phyloP scores from a whole-genome alignment of 2,113 vertebrate genomes.

The Poeciliopsis occidentalis region DNA sequence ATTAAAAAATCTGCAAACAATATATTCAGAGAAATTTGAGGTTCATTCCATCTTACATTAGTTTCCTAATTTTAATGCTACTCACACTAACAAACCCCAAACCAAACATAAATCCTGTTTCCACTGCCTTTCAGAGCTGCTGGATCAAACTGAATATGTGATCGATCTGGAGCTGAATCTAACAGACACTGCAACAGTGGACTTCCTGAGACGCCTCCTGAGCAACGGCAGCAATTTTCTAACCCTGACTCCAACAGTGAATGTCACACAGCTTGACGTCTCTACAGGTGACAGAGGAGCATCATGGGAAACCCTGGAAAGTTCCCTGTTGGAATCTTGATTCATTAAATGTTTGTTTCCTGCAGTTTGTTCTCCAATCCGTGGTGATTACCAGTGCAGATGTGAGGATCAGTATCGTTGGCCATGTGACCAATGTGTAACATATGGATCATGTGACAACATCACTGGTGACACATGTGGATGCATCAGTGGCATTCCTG shows the following conservation, averaged over 20 bases:
- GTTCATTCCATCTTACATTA: too few relatives aligned
- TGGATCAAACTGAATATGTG: conserved; percentile 11
- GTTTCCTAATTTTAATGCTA: too few relatives aligned
- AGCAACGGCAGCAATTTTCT: neutral
- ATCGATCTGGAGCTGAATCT: conserved; percentile 60
- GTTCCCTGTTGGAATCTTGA: neutral
- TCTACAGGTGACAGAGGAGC: conserved; percentile 46
- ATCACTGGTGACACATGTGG: too few relatives aligned
- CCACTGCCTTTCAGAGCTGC: conserved; percentile 9
- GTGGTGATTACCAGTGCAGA: too few relatives aligned
- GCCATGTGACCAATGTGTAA: too few relatives aligned
- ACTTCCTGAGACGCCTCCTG: conserved; percentile 30
- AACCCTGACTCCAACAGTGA: conserved; percentile 6
- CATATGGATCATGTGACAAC: too few relatives aligned
- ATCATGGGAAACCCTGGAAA: neutral
- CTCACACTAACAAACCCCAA: neutral
- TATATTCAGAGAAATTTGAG: too few relatives aligned
- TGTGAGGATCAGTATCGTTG: too few relatives aligned
- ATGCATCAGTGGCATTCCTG: too few relatives aligned
- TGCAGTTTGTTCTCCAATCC: too few relatives aligned
- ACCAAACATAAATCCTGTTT: neutral
- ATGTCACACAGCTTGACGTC: conserved; percentile 30
- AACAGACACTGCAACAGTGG: conserved; percentile 26
- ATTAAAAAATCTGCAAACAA: too few relatives aligned
- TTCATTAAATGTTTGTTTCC: too few relatives aligned